Evolutionary conservation across 1,140 invertebrate species (phyloP), one percentile per base, ranked within the genome.

Genomic region (Fopius arisanus): DNA sequence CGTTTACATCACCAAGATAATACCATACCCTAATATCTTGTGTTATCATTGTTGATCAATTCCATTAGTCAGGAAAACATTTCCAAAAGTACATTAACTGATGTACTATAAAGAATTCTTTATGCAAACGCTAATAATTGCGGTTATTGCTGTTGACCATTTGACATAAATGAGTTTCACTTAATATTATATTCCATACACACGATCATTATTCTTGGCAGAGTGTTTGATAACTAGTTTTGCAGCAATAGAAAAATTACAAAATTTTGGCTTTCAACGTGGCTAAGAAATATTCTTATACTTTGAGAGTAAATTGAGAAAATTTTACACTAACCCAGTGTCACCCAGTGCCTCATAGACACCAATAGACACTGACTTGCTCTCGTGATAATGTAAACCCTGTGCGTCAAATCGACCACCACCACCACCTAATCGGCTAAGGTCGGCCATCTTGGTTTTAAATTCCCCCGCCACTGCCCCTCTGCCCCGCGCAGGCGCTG

Each of bases 381-480:
- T 26, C 23, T 28, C 6, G 21, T 12, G 54, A 59, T 37, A 37
- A 10, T 1, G 33, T 37, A n/a, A n/a, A n/a, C 12, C 33, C 33
- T 7, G 33, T 12, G 26, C 54, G 54, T 59, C 54, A 59, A 59
- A 28, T 21, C 21, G 21, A 54, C 51, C 3, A 43, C 5, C 14
- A 2, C 43, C 33, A 37, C 54, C 54, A 59, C 54, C n/a, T 59
- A 59, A 2, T 59, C 23, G 23, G 19, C 43, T n/a, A 51, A 12
- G n/a, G 9, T 16, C 54, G 21, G 54, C 54, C 54, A 59, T 59
- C 54, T 59, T 59, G 54, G 26, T 26, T 59, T 59, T 59, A 59
- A 26, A 19, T 48, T n/a, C 43, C 43, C 43, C 16, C n/a, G 6
- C 43, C 43, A 48, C 23, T 59, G 10, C 6, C 10, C 23, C 19